A percentile compares a stretch with the other conserved stretches of the same genome.
phyloP scores from a whole-genome alignment of 2,797 vertebrate genomes.

The Lophotriccus pileatus region DNA sequence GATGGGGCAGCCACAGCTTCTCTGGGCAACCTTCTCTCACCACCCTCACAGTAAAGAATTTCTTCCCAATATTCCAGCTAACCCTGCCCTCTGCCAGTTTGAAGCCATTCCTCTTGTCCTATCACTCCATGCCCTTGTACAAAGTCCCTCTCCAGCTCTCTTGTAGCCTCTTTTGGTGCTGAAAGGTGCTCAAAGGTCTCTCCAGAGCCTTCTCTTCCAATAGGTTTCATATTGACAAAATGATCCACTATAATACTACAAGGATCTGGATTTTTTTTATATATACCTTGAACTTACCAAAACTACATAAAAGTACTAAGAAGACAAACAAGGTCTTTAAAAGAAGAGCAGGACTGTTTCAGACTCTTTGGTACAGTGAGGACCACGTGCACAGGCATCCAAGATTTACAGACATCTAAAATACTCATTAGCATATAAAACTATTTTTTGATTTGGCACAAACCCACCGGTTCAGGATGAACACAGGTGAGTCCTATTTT shows the following conservation, averaged over 20 bases:
- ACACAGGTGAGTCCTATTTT: fast-evolving
- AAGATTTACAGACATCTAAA: not conserved
- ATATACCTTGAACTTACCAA: not conserved
- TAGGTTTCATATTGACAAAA: not conserved
- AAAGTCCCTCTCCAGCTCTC: not conserved
- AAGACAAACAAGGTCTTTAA: not conserved
- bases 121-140: not conserved
- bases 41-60: not conserved
- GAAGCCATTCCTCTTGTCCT: not conserved
- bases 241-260: not conserved
- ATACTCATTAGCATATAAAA: fast-evolving
- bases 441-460: not conserved
- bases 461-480: fast-evolving
- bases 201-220: not conserved
- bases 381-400: not conserved
- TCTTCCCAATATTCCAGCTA: not conserved
- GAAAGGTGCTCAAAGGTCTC: not conserved
- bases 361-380: not conserved
- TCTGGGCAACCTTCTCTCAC: not conserved
- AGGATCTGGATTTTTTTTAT: not conserved
- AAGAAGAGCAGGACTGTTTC: not conserved
- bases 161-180: not conserved
- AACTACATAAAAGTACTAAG: not conserved
- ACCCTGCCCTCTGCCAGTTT: not conserved
- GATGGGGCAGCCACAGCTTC: not conserved